These are phyloP conservation scores for Sylvia atricapilla DNA, from an alignment of 2,113 vertebrate species.

Conservation along the genomic window DNA sequence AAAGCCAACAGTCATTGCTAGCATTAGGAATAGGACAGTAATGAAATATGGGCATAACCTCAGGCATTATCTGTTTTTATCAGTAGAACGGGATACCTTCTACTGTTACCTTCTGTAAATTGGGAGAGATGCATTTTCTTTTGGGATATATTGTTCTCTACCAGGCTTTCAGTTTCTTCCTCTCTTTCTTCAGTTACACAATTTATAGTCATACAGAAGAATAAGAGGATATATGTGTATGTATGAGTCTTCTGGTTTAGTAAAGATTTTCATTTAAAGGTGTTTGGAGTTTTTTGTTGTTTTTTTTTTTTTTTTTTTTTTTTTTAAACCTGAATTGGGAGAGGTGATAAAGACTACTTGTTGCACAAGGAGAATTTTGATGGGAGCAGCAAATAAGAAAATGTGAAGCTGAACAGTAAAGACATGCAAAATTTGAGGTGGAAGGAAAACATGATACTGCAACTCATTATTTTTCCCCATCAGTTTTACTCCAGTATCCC, in stretches of 20 bases:
- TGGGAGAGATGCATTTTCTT: neutral
- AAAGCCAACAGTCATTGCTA: neutral
- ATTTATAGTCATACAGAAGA: neutral
- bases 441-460: neutral
- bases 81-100: neutral
- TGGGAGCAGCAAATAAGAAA: neutral
- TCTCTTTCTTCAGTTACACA: neutral
- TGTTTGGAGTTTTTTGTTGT: neutral
- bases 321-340: neutral
- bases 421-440: neutral
- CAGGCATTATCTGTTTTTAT: neutral
- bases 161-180: neutral
- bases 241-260: neutral
- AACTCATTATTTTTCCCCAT: neutral
- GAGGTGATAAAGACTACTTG: conserved; percentile 2
- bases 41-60: neutral
- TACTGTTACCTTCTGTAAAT: neutral
- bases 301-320: neutral
- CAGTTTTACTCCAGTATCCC: neutral
- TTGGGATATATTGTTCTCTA: neutral
- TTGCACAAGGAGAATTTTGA: conserved; percentile 3
- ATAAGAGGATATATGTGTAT: neutral
- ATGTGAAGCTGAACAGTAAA: neutral
- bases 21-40: neutral
- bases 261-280: neutral